Base-by-base conservation (phyloP, 1,140 invertebrate genomes). In the Pseudobourletiella spinata region DNA sequence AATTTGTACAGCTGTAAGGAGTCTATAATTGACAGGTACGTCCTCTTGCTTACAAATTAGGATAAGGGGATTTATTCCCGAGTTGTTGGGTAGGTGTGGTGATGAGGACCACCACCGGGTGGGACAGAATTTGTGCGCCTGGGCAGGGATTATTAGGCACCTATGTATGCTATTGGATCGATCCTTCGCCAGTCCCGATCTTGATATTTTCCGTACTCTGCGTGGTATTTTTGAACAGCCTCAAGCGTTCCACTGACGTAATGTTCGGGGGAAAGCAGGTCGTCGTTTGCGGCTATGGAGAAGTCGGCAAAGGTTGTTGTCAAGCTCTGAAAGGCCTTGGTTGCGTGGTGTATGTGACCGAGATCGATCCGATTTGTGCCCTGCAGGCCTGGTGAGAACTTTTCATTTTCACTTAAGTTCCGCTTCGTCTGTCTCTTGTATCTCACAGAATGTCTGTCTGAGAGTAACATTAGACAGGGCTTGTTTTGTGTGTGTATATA, bases 231-330 rank as follows among this genome's bases (percentile, higher is more conserved):
- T 51, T 51, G 50, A 42, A 3, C 28, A 92, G 89, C 71, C 80
- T 98, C 55, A 98, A 97, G 76, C 81, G 94, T 63, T 93, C 92
- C 14, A 98, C 94, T 16, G 95, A 98, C 74, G 84, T 97, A 2
- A 98, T 98, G 95, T 95, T 98, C 76, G 95, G 93, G 30, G 95
- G 95, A 0, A 98, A 98, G 75, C 93, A 96, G 77, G 89, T 95
- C 1, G 85, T 95, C 0, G 86, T 98, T 39, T 97, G 94, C 78
- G 95, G 95, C 8, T 98, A 97, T 74, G 95, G 95, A 2, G 93
- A 98, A 81, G 95, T 98, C 30, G 95, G 95, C 24, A 98, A 98
- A 80, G 94, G 95, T 3, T 97, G 94, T 78, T 91, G 89, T 71
- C 89, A 95, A 75, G 91, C 94, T 1, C 77, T 98, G 4, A 95